Percentiles rank a stretch among this genome's conserved stretches.
Evolutionary conservation across 2,113 vertebrate genomes (phyloP).

Genomic region (Haplochromis vanheusdeni): DNA sequence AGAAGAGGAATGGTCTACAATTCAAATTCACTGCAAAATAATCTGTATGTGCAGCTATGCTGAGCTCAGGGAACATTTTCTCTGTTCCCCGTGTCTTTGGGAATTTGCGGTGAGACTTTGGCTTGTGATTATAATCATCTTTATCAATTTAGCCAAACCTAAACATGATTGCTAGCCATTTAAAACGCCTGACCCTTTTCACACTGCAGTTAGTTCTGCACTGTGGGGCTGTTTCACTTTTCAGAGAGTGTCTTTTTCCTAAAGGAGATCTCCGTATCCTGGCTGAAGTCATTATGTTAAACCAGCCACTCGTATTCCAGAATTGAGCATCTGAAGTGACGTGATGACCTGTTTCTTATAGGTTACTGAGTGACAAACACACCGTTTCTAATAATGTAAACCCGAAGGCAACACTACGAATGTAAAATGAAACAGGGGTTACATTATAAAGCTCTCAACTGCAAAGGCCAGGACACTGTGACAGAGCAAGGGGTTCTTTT

Average conservation of each 20-base stretch:
- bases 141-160: neutral
- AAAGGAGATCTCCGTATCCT: constrained; percentile 9
- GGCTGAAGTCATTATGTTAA: neutral
- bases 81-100: neutral
- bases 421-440: neutral
- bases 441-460: constrained; percentile 15
- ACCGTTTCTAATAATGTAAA: constrained; percentile 22
- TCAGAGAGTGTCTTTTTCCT: constrained; percentile 4
- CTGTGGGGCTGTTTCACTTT: neutral
- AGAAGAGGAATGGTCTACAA: neutral
- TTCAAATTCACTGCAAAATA: neutral
- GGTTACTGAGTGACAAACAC: constrained; percentile 2
- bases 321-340: constrained; percentile 7
- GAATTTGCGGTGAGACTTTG: constrained; percentile 4
- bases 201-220: neutral
- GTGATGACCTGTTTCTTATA: neutral
- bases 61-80: neutral
- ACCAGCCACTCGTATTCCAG: neutral
- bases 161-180: constrained; percentile 17
- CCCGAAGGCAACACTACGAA: neutral
- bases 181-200: constrained; percentile 11
- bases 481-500: neutral
- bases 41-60: neutral
- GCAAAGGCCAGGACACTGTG: neutral
- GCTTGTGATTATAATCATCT: constrained; percentile 8